A percentile compares a stretch with the other conserved stretches of the same genome.
These are phyloP conservation scores for Echiichthys vipera DNA, from an alignment of 2,797 vertebrate species.

Conservation along the genomic window DNA sequence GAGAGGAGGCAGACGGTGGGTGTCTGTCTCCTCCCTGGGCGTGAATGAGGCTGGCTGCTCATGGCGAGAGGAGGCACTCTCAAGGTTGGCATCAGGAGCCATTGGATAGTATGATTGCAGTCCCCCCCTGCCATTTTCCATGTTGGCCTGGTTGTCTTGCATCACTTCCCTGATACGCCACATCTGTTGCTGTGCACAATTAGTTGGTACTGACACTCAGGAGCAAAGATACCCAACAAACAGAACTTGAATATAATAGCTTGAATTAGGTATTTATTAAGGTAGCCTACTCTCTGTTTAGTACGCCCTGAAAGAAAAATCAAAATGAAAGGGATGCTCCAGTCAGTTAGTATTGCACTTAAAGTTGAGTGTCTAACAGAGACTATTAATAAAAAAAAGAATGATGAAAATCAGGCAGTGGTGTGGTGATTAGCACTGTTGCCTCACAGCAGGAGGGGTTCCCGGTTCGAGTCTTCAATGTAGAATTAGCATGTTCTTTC, in stretches of 20 bases:
- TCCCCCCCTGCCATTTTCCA: not conserved
- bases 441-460: too few relatives aligned
- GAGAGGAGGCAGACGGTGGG: constrained; percentile 68
- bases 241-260: not conserved
- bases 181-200: constrained; percentile 39
- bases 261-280: too few relatives aligned
- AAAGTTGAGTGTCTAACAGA: too few relatives aligned
- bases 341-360: too few relatives aligned
- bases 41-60: constrained; percentile 46
- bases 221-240: not conserved
- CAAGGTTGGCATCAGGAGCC: constrained; percentile 27
- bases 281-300: too few relatives aligned
- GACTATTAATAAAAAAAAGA: too few relatives aligned
- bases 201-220: not conserved
- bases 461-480: too few relatives aligned
- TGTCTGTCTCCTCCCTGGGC: constrained; percentile 64
- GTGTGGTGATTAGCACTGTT: too few relatives aligned
- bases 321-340: too few relatives aligned
- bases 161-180: constrained; percentile 41
- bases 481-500: too few relatives aligned
- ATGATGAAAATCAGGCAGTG: too few relatives aligned
- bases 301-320: too few relatives aligned
- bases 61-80: constrained; percentile 15
- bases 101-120: constrained; percentile 41
- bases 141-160: constrained; percentile 47